Evolutionary conservation across 2,888 invertebrate species (phyloP), one percentile per base, ranked within the genome.

Genomic region (Carpatolechia fugitivella): DNA sequence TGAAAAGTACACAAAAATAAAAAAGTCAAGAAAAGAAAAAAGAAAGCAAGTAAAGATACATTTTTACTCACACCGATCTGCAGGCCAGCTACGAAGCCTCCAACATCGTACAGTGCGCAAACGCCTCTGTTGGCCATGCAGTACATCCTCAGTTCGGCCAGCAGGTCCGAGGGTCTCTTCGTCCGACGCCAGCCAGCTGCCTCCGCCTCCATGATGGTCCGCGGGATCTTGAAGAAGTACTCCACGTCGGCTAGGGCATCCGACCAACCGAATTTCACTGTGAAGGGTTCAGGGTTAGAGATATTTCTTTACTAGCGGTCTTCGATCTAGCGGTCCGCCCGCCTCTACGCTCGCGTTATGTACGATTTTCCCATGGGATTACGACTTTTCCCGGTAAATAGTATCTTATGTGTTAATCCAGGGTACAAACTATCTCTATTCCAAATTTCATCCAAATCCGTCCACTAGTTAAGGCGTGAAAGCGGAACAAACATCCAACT

Each of bases 211-310:
- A 63, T 74, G 56, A 80, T 77, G 6, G 84, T 83, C 18, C 86
- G 81, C 0, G 90, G 90, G 10, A 91, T 80, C n/a, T 69, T 72
- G 74, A 72, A 91, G 75, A 90, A 91, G 69, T 90, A 86, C 47
- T 89, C 83, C 58, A 73, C 74, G 60, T 88, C 82, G 0, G 79
- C 82, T 1, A 90, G 63, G 0, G 90, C 86, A 49, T 82, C 81
- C 0, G 90, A 81, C 85, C 86, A 89, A 3, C 90, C 90, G 62
- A 89, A 88, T 61, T 83, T 90, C 0, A 85, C 91, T 91, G 61
- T 10, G 56, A 55, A 4, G 57, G 11, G 11, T 18, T 6, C 5
- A 24, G 24, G 24, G 3, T 24, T 3, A 24, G 24, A 6, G 7
- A 33, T 33, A 11, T 33, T 11, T 7, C 4, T 2, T 33, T 33